Evolutionary conservation across 2,888 invertebrate genomes (phyloP).

Genomic region (Aspidiotus rigidus): DNA sequence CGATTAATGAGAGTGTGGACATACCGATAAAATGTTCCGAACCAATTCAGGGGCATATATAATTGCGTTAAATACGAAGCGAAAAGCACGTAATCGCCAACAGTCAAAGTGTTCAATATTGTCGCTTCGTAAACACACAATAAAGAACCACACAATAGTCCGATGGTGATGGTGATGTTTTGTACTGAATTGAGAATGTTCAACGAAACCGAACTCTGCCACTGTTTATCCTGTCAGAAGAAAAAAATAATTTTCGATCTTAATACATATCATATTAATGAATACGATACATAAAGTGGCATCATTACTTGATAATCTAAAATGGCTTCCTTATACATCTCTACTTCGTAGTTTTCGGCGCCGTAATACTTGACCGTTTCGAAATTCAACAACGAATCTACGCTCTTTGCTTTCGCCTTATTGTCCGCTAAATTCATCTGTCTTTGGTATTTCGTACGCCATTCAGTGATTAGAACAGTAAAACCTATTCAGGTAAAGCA

Average conservation of each 20-base stretch:
- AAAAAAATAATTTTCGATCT: neutral
- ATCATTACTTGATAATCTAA: constrained; percentile 63
- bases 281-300: neutral
- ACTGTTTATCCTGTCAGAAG: constrained; percentile 66
- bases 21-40: constrained; percentile 94
- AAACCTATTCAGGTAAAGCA: constrained; percentile 50
- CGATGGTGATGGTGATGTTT: constrained; percentile 78
- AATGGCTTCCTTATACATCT: constrained; percentile 75
- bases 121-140: constrained; percentile 83
- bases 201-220: constrained; percentile 72
- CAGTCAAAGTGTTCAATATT: constrained; percentile 57
- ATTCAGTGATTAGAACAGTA: constrained; percentile 88
- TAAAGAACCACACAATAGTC: constrained; percentile 76
- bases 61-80: constrained; percentile 89
- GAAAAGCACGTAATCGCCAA: constrained; percentile 94
- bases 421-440: constrained; percentile 93
- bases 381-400: constrained; percentile 93
- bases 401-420: constrained; percentile 78
- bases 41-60: constrained; percentile 93
- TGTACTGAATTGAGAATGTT: constrained; percentile 85
- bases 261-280: neutral
- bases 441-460: constrained; percentile 91
- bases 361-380: constrained; percentile 98
- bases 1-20: constrained; percentile 11
- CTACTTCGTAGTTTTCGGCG: constrained; percentile 84